Percentiles rank a stretch among this genome's conserved stretches.
These are phyloP conservation scores for Alaudala cheleensis DNA, from an alignment of 2,113 vertebrate species.

Conservation along the genomic window DNA sequence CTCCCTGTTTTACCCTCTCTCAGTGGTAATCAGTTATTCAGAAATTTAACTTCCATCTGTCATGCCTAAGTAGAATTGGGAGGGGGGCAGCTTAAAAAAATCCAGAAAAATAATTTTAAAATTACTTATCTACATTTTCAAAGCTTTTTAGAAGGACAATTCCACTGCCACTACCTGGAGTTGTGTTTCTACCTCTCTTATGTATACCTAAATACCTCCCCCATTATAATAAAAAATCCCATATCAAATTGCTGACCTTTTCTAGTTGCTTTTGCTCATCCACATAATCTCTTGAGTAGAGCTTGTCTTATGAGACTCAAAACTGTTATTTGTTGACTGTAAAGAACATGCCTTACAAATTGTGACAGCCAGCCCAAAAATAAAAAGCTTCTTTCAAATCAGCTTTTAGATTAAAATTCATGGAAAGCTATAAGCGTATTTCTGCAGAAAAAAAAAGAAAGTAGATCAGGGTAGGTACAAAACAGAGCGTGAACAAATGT, in stretches of 20 bases:
- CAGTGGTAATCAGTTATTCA: conserved; percentile 12
- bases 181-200: background rate
- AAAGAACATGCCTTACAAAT: background rate
- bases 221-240: background rate
- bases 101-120: background rate
- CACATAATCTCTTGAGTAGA: background rate
- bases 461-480: background rate
- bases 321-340: background rate
- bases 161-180: background rate
- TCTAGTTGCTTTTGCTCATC: background rate
- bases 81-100: background rate
- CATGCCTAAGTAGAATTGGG: background rate
- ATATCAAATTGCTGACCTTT: background rate
- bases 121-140: background rate
- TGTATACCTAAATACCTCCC: background rate
- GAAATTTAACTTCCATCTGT: conserved; percentile 5
- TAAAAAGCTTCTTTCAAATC: background rate
- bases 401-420: background rate
- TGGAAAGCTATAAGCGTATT: background rate
- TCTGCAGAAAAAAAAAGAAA: background rate
- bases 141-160: background rate
- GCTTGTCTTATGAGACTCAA: background rate
- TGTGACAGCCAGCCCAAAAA: background rate
- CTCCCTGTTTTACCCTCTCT: background rate
- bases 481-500: background rate